Percentiles rank a stretch among this genome's conserved stretches.
These are phyloP conservation scores for Dipodomys merriami DNA, from an alignment of 2,113 vertebrate species.

Conservation along the genomic window DNA sequence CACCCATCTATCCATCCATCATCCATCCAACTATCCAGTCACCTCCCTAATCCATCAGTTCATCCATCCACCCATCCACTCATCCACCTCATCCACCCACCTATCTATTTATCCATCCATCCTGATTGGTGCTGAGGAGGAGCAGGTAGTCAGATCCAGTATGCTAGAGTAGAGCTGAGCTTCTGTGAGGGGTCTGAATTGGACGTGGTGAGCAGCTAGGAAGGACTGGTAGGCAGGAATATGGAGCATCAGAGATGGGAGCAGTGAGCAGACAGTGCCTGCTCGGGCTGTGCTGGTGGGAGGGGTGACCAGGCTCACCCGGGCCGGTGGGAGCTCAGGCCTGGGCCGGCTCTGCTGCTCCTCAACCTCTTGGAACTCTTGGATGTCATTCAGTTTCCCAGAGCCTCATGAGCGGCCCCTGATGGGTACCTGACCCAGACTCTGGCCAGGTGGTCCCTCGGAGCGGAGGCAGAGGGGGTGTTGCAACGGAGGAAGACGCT, in stretches of 20 bases:
- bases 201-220: accelerated
- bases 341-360: neutral
- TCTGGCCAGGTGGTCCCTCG: neutral
- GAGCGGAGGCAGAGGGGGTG: neutral
- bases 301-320: too few species aligned
- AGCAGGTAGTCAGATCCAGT: accelerated
- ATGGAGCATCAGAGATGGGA: neutral
- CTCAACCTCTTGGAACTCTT: accelerated
- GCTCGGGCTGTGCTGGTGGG: neutral
- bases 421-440: neutral
- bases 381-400: too few species aligned
- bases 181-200: too few species aligned
- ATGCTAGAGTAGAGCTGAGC: neutral
- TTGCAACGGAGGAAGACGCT: neutral
- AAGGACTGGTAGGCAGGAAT: accelerated
- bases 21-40: too few species aligned
- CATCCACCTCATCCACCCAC: too few species aligned
- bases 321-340: too few species aligned
- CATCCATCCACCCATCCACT: too few species aligned
- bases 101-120: too few species aligned
- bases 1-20: too few species aligned
- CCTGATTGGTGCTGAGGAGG: accelerated
- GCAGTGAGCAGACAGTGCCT: accelerated
- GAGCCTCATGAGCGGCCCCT: neutral
- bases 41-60: too few species aligned